A percentile compares a stretch with the other conserved stretches of the same genome.
Evolutionary conservation across 2,113 vertebrate species (phyloP).

Genomic region (Tragelaphus strepsiceros): DNA sequence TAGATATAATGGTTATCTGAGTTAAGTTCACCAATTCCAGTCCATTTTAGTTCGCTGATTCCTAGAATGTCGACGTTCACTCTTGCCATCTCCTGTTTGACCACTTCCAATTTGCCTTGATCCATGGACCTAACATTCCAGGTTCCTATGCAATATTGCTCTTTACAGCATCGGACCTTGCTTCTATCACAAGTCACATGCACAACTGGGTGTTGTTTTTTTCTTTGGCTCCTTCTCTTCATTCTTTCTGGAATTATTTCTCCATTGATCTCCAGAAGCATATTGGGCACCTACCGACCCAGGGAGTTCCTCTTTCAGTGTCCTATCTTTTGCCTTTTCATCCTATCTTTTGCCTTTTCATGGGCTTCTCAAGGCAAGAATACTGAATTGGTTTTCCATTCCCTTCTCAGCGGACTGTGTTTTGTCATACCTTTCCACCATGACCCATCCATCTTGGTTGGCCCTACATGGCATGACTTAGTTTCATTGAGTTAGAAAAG

Average conservation of each 20-base stretch:
- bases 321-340: not conserved
- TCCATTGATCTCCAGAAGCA: not conserved
- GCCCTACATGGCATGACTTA: not conserved
- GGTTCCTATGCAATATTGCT: not conserved
- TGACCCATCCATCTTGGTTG: not conserved
- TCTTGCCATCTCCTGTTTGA: not conserved
- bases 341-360: not conserved
- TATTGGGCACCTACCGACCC: not conserved
- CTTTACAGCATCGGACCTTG: not conserved
- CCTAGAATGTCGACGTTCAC: accelerated
- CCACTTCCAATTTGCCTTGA: not conserved
- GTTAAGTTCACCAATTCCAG: not conserved
- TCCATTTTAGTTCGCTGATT: not conserved
- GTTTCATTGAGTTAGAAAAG: not conserved
- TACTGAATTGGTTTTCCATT: not conserved
- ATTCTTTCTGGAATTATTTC: not conserved
- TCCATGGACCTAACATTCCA: not conserved
- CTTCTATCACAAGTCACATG: not conserved
- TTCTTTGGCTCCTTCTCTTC: not conserved
- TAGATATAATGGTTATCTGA: not conserved
- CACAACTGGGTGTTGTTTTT: not conserved
- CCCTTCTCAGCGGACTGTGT: not conserved
- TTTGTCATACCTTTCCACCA: not conserved
- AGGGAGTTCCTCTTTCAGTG: not conserved
- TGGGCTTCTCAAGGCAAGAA: not conserved